A percentile compares a stretch with the other conserved stretches of the same genome.
Evolutionary conservation across 1,140 invertebrate genomes (phyloP).

Genomic region (Bombus balteatus): DNA sequence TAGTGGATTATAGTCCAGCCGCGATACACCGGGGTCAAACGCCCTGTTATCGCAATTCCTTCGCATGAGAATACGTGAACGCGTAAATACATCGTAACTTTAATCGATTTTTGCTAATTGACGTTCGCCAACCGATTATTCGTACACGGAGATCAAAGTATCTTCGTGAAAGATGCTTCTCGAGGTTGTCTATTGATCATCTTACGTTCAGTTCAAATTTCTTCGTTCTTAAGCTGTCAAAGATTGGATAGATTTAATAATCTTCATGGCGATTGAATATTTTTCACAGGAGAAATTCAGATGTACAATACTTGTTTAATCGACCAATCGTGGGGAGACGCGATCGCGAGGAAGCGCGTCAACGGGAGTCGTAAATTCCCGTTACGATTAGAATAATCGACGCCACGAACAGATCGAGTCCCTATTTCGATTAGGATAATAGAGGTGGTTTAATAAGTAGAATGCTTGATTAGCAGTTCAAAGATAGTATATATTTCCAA

Average conservation of each 20-base stretch:
- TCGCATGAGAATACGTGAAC: slow-evolving; percentile 11
- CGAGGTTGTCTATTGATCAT: background rate
- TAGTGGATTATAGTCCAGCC: slow-evolving; percentile 69
- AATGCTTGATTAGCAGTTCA: too few species aligned
- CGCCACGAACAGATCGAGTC: too few species aligned
- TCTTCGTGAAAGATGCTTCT: background rate
- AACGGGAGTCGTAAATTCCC: too few species aligned
- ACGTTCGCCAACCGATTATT: background rate
- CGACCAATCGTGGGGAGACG: too few species aligned
- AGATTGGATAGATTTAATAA: background rate
- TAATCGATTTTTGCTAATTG: background rate
- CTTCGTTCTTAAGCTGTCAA: background rate
- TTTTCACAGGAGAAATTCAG: too few species aligned
- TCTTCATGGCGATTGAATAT: too few species aligned
- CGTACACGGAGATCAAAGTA: background rate
- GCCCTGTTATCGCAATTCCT: slow-evolving; percentile 64
- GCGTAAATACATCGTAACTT: background rate
- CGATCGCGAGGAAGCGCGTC: too few species aligned
- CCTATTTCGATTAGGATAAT: too few species aligned
- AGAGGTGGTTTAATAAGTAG: too few species aligned
- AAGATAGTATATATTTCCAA: too few species aligned
- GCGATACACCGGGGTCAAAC: slow-evolving; percentile 72
- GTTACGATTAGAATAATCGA: too few species aligned
- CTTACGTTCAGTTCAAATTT: background rate
- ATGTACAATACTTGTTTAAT: too few species aligned